Percentiles rank a stretch among this genome's conserved stretches.
These are phyloP conservation scores for Ditula angustiorana DNA, from an alignment of 2,888 invertebrate genomes.

Conservation along the genomic window DNA sequence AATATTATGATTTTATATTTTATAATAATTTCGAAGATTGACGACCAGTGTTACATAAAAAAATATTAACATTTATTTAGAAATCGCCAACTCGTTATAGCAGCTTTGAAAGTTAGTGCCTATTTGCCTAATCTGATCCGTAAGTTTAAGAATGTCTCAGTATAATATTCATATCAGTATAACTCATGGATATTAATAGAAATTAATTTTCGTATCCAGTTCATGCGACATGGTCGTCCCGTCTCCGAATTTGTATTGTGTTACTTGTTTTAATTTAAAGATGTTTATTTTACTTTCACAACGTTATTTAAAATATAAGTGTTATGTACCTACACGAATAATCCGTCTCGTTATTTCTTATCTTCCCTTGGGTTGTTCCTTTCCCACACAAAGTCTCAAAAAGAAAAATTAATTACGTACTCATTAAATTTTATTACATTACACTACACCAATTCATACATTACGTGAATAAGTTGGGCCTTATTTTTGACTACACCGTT, in stretches of 20 bases:
- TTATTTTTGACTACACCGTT: too few relatives aligned
- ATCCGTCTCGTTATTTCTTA: constrained; percentile 50
- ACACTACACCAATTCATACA: too few relatives aligned
- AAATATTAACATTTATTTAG: constrained; percentile 7
- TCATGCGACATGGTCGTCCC: constrained; percentile 43
- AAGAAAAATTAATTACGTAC: too few relatives aligned
- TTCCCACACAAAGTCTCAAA: too few relatives aligned
- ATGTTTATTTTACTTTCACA: constrained; percentile 83
- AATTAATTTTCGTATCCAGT: constrained; percentile 13
- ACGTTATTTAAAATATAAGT: constrained; percentile 84
- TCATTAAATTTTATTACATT: too few relatives aligned
- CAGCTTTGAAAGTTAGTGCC: constrained; percentile 22
- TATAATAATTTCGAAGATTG: constrained; percentile 27
- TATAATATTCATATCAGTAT: not conserved
- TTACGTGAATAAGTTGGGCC: too few relatives aligned
- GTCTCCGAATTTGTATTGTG: constrained; percentile 67
- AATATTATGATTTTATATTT: constrained; percentile 44
- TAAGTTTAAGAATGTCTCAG: not conserved
- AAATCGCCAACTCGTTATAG: constrained; percentile 14
- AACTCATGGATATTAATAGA: not conserved
- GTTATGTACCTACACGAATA: constrained; percentile 73
- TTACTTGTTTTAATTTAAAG: constrained; percentile 84
- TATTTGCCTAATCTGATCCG: not conserved
- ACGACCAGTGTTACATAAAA: constrained; percentile 23
- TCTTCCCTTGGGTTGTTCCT: too few relatives aligned